Evolutionary conservation across 1,140 invertebrate genomes (phyloP).

Genomic region (Teleogryllus occipitalis): DNA sequence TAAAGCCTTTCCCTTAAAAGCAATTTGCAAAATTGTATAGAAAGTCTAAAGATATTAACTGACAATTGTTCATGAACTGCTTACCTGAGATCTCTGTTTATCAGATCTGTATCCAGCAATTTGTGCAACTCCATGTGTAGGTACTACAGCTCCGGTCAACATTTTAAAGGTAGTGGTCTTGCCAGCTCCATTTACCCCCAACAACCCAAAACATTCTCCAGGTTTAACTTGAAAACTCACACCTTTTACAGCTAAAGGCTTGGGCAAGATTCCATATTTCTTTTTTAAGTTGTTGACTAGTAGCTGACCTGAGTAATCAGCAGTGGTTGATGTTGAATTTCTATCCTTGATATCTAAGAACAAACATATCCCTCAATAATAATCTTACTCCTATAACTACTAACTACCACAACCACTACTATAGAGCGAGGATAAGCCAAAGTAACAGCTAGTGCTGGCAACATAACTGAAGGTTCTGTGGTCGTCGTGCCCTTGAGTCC

Average conservation of each 20-base stretch:
- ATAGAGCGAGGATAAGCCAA: too few relatives aligned
- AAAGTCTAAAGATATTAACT: background rate
- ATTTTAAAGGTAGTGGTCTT: slow-evolving; percentile 85
- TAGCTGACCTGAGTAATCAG: too few relatives aligned
- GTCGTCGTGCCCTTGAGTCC: too few relatives aligned
- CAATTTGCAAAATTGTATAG: too few relatives aligned
- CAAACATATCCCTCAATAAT: too few relatives aligned
- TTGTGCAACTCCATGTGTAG: slow-evolving; percentile 48
- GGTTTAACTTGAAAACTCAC: slow-evolving; percentile 36
- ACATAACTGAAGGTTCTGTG: too few relatives aligned
- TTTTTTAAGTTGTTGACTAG: slow-evolving; percentile 17
- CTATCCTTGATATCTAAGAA: too few relatives aligned
- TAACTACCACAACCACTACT: too few relatives aligned
- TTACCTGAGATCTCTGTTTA: slow-evolving; percentile 6
- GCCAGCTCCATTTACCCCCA: slow-evolving; percentile 79
- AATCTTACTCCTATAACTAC: too few relatives aligned
- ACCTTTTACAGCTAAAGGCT: slow-evolving; percentile 38
- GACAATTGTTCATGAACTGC: background rate
- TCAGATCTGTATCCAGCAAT: background rate
- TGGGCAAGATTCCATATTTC: slow-evolving; percentile 34
- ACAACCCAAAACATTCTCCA: slow-evolving; percentile 79
- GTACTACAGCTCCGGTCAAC: slow-evolving; percentile 69
- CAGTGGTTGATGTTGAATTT: too few relatives aligned
- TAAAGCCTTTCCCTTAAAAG: too few relatives aligned
- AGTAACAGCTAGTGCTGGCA: too few relatives aligned